Conservation (phyloP, 2,797 vertebrate genomes). For the Hephaestus fuliginosus region DNA sequence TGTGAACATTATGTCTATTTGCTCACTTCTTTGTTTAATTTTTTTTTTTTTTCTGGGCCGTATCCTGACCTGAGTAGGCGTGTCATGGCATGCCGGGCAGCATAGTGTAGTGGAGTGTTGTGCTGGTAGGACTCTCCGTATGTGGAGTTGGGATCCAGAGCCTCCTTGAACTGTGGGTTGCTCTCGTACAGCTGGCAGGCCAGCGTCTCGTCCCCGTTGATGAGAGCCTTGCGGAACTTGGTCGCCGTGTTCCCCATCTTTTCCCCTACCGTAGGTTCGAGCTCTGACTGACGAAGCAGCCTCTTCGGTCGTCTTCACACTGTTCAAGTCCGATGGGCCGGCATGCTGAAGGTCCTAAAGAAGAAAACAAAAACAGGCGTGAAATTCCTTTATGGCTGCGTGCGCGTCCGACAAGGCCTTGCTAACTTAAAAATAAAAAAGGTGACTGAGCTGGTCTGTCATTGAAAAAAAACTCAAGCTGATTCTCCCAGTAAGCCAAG, state of each 20-base stretch:
- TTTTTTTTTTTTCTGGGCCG: conserved; percentile 7
- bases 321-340: conserved; percentile 76
- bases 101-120: conserved; percentile 98
- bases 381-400: conserved; percentile 30
- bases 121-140: conserved; percentile 99
- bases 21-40: conserved; percentile 8
- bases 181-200: conserved; percentile 97
- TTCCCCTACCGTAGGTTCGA: conserved; percentile 51
- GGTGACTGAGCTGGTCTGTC: neutral
- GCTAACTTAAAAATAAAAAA: conserved; percentile 7
- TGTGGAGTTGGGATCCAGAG: conserved; percentile 97
- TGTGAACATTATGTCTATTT: neutral
- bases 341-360: conserved; percentile 87
- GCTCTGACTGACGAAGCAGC: conserved; percentile 68
- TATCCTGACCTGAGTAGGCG: conserved; percentile 94
- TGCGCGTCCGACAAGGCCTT: conserved; percentile 31
- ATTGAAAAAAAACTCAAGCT: conserved; percentile 10
- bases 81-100: conserved; percentile 96
- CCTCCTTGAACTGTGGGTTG: conserved; percentile 97
- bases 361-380: conserved; percentile 40
- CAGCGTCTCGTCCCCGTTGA: conserved; percentile 96
- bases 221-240: conserved; percentile 98
- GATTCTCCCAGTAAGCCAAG: neutral
- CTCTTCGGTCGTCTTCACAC: conserved; percentile 79
- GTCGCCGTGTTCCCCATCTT: conserved; percentile 98